A percentile compares a stretch with the other conserved stretches of the same genome.
Conservation (phyloP, 2,888 invertebrate genomes). For the Mimachlamys varia region DNA sequence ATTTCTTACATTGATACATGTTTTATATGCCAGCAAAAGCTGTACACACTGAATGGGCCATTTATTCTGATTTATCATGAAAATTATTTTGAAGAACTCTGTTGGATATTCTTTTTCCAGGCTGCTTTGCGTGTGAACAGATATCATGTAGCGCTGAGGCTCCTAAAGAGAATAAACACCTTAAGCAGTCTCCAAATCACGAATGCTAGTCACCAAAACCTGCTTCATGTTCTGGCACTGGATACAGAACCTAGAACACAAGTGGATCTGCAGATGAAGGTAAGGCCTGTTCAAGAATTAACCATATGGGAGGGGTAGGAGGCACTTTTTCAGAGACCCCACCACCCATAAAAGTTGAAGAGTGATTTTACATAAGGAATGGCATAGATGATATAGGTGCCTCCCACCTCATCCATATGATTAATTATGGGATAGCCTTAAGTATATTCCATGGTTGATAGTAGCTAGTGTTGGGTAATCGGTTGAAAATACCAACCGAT, state of each 20-base stretch:
- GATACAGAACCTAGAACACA: constrained; percentile 65
- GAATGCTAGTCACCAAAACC: constrained; percentile 77
- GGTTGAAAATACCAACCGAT: no score
- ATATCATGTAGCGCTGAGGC: constrained; percentile 81
- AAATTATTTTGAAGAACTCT: neutral
- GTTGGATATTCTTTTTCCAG: constrained; percentile 69
- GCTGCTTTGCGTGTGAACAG: constrained; percentile 81
- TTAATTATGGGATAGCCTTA: no score
- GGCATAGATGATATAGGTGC: no score
- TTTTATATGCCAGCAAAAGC: neutral
- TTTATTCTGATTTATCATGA: neutral
- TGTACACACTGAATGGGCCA: no score
- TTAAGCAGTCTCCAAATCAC: constrained; percentile 54
- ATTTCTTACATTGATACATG: neutral
- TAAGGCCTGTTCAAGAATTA: no score
- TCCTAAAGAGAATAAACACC: constrained; percentile 78
- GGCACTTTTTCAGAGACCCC: no score
- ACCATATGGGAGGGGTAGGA: no score
- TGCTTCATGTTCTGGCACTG: constrained; percentile 80
- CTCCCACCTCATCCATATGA: no score
- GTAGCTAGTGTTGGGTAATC: no score
- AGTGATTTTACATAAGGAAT: no score
- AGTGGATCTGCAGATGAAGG: constrained; percentile 70
- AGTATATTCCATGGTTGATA: no score
- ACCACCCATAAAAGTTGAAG: no score